Percentiles rank a stretch among this genome's conserved stretches.
These are phyloP conservation scores for Smutsia temminckii DNA, from an alignment of 2,797 vertebrate genomes.

Conservation along the genomic window DNA sequence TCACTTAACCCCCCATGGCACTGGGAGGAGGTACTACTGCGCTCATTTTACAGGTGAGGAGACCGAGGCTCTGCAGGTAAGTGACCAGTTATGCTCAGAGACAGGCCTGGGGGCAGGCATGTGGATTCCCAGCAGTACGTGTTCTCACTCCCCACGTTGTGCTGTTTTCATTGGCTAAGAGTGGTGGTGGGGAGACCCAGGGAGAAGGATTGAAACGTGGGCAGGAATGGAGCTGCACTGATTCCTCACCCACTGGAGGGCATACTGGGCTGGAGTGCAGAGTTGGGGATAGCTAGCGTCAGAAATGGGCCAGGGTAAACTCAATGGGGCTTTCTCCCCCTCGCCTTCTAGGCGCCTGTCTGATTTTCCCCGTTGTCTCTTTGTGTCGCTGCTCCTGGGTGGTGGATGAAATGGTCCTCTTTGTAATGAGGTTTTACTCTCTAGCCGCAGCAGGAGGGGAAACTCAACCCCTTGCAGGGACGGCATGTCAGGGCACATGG, in stretches of 20 bases:
- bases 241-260: not conserved
- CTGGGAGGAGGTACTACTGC: not conserved
- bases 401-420: not conserved
- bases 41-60: not conserved
- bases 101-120: too few species aligned
- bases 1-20: not conserved
- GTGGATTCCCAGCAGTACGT: accelerated
- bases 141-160: not conserved
- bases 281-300: not conserved
- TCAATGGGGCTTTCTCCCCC: not conserved
- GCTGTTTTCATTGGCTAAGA: not conserved
- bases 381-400: not conserved
- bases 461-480: not conserved
- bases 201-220: not conserved
- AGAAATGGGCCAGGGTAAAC: not conserved
- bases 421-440: not conserved
- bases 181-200: not conserved
- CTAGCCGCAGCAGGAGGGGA: not conserved
- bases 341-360: not conserved
- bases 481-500: not conserved
- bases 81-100: not conserved
- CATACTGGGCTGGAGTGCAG: accelerated
- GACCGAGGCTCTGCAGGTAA: not conserved
- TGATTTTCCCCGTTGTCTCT: not conserved
- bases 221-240: accelerated